A percentile compares a stretch with the other conserved stretches of the same genome.
Conservation (phyloP, 53 echinoderm and acorn worm genomes). For the Crossaster papposus region DNA sequence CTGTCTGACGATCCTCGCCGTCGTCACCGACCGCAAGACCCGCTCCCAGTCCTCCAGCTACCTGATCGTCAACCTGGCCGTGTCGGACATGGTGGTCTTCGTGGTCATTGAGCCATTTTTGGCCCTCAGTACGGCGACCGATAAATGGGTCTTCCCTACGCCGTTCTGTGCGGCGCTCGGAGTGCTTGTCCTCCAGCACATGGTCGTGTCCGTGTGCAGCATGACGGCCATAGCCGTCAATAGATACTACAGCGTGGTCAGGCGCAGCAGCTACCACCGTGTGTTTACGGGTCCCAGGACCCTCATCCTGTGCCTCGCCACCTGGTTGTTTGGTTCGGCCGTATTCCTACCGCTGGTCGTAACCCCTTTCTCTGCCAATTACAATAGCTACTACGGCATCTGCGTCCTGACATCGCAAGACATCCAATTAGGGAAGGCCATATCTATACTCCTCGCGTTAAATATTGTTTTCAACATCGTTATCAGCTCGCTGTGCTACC, state of each 20-base stretch:
- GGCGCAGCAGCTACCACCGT: neutral
- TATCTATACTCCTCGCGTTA: neutral
- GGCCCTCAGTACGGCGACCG: neutral
- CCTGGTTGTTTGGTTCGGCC: constrained; percentile 12
- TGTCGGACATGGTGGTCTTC: constrained; percentile 36
- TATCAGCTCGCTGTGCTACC: constrained; percentile 18
- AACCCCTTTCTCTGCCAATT: neutral
- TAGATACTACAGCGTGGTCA: constrained; percentile 43
- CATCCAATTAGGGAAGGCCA: neutral
- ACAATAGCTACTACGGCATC: constrained; percentile 14
- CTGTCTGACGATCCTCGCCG: constrained; percentile 34
- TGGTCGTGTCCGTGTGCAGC: constrained; percentile 23
- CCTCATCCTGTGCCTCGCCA: constrained; percentile 7
- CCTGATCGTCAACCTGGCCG: constrained; percentile 41
- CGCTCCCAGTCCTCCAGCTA: constrained; percentile 33
- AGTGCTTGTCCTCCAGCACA: constrained; percentile 18
- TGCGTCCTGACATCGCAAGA: neutral
- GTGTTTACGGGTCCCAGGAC: constrained; percentile 13
- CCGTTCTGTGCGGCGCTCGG: constrained; percentile 11
- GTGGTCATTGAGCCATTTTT: constrained; percentile 37
- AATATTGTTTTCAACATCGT: neutral
- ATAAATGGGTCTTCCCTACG: neutral
- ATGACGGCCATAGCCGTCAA: constrained; percentile 45
- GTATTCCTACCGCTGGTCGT: neutral
- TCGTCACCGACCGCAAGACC: constrained; percentile 29